These are phyloP conservation scores for Pantherophis alleghaniensis DNA, from an alignment of 2,797 vertebrate species.

Conservation along the genomic window DNA sequence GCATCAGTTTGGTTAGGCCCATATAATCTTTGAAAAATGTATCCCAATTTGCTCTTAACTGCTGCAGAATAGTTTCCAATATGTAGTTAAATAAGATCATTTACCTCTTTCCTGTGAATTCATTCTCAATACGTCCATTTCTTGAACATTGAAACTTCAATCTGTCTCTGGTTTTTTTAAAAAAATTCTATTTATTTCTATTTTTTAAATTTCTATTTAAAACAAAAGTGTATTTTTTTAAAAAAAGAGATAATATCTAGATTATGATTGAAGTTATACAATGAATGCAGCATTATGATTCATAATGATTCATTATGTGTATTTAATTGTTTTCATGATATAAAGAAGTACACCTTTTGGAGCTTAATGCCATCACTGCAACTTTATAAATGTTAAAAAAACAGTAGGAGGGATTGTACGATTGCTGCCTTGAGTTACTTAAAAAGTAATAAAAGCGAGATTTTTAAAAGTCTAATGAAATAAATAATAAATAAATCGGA, in stretches of 20 bases:
- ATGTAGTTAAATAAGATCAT: neutral
- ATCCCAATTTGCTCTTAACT: neutral
- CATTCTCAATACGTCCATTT: neutral
- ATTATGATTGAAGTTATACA: neutral
- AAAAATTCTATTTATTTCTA: neutral
- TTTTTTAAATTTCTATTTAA: neutral
- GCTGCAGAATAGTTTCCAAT: neutral
- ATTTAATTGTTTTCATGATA: neutral
- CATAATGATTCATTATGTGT: too few relatives aligned
- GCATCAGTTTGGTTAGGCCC: neutral
- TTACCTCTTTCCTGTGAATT: neutral
- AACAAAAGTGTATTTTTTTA: neutral
- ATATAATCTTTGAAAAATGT: neutral
- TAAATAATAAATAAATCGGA: neutral
- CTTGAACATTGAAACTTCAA: neutral
- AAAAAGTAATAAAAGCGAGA: neutral
- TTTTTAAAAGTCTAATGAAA: neutral
- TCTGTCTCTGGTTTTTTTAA: neutral
- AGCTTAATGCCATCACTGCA: neutral
- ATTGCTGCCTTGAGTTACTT: neutral
- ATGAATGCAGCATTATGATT: neutral
- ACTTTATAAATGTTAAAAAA: neutral
- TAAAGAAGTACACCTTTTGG: neutral
- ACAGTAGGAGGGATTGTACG: neutral
- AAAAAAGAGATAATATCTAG: neutral